phyloP scores from a whole-genome alignment of 2,797 vertebrate species.

The Notolepis coatsorum region DNA sequence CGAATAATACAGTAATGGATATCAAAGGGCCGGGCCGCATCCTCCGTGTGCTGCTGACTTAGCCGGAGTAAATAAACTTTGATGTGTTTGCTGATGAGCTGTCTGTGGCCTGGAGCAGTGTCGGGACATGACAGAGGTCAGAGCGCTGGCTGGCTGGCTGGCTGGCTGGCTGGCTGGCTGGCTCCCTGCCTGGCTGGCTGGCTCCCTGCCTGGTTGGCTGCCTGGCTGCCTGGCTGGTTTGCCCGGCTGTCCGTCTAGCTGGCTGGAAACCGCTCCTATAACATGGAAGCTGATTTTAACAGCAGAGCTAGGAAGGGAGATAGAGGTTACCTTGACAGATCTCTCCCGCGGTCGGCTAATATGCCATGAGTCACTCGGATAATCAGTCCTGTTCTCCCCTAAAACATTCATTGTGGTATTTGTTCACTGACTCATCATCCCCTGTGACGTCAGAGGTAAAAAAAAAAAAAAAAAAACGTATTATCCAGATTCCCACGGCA shows the following conservation, averaged over 20 bases:
- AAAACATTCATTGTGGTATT: conserved; percentile 47
- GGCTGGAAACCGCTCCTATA: too few relatives aligned
- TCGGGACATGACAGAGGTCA: conserved; percentile 55
- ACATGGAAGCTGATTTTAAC: too few relatives aligned
- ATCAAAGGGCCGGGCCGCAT: conserved; percentile 48
- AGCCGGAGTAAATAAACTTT: conserved; percentile 63
- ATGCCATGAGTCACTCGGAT: background rate
- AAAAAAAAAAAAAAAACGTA: too few relatives aligned
- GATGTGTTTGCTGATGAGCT: conserved; percentile 67
- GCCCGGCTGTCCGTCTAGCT: too few relatives aligned
- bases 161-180: too few relatives aligned
- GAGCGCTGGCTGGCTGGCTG: too few relatives aligned
- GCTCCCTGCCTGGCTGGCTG: too few relatives aligned
- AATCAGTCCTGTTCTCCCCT: background rate
- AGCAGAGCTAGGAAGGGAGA: background rate
- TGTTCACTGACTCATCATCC: conserved; percentile 7
- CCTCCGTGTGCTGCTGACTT: conserved; percentile 45
- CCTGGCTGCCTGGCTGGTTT: too few relatives aligned
- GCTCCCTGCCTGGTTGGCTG: too few relatives aligned
- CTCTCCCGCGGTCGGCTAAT: background rate
- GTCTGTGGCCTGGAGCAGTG: conserved; percentile 41
- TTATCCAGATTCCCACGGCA: conserved; percentile 5
- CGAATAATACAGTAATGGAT: conserved; percentile 64
- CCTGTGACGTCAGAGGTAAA: conserved; percentile 26
- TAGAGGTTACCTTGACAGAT: background rate